Conservation (phyloP, 1,140 invertebrate species). For the Mactra quadrangularis region DNA sequence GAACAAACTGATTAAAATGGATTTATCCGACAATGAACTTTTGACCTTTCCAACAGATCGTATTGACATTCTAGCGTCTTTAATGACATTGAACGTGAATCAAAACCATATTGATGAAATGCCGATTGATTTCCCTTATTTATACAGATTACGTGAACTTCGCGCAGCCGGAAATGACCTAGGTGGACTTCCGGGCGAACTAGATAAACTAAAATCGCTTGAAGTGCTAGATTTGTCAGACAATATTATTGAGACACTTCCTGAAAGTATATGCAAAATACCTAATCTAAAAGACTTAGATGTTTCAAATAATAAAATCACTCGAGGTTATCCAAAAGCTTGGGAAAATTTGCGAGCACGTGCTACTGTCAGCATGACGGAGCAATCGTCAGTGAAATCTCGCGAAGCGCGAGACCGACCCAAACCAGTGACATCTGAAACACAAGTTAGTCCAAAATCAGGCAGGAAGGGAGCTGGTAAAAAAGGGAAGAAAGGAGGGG, state of each 20-base stretch:
- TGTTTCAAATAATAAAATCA: constrained; percentile 79
- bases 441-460: constrained; percentile 68
- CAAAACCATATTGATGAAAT: constrained; percentile 80
- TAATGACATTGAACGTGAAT: constrained; percentile 76
- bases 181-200: constrained; percentile 72
- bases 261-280: constrained; percentile 80
- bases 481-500: constrained; percentile 27
- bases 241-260: constrained; percentile 79
- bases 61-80: constrained; percentile 79
- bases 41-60: constrained; percentile 79
- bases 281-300: constrained; percentile 75
- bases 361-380: constrained; percentile 62
- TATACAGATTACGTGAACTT: constrained; percentile 76
- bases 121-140: constrained; percentile 80
- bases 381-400: constrained; percentile 73
- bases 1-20: constrained; percentile 74
- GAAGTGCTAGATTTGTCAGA: constrained; percentile 78
- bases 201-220: constrained; percentile 77
- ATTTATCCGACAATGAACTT: constrained; percentile 79
- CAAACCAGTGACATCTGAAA: constrained; percentile 64
- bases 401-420: constrained; percentile 71
- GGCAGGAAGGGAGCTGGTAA: constrained; percentile 60
- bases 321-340: constrained; percentile 74
- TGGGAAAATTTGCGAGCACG: constrained; percentile 76
- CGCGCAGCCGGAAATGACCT: constrained; percentile 74